These are phyloP conservation scores for Anomalospiza imberbis DNA, from an alignment of 2,797 vertebrate genomes.

Conservation along the genomic window DNA sequence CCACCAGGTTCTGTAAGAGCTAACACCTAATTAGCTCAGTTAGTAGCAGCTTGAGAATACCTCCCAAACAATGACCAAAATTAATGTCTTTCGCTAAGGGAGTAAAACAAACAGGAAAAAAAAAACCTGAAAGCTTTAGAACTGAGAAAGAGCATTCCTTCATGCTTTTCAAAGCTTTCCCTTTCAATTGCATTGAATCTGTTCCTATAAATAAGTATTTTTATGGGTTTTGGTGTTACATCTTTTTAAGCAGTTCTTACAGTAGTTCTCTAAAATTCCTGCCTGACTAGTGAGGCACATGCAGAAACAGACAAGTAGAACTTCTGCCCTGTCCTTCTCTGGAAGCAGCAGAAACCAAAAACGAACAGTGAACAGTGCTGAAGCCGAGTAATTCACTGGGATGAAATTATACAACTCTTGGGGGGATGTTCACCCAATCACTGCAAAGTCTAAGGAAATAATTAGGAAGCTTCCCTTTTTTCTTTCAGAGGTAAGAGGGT, in stretches of 20 bases:
- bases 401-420: background rate
- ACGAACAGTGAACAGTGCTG: background rate
- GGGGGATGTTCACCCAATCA: background rate
- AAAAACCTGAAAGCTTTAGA: background rate
- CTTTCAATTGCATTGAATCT: background rate
- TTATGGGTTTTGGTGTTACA: background rate
- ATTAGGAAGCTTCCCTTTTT: background rate
- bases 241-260: background rate
- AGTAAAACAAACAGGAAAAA: background rate
- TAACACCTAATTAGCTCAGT: background rate
- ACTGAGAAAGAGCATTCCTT: background rate
- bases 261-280: background rate
- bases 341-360: background rate
- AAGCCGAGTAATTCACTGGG: background rate
- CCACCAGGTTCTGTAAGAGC: background rate
- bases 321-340: background rate
- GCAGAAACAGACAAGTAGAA: background rate
- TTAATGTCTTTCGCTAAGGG: background rate
- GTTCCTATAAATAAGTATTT: background rate
- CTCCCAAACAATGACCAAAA: background rate
- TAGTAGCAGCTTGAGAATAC: background rate
- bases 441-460: background rate
- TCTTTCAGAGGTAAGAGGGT: background rate
- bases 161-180: background rate
- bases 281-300: background rate